These are phyloP conservation scores for Beroe ovata DNA, from an alignment of 37 sponge, comb jelly and placozoan genomes.

Conservation along the genomic window DNA sequence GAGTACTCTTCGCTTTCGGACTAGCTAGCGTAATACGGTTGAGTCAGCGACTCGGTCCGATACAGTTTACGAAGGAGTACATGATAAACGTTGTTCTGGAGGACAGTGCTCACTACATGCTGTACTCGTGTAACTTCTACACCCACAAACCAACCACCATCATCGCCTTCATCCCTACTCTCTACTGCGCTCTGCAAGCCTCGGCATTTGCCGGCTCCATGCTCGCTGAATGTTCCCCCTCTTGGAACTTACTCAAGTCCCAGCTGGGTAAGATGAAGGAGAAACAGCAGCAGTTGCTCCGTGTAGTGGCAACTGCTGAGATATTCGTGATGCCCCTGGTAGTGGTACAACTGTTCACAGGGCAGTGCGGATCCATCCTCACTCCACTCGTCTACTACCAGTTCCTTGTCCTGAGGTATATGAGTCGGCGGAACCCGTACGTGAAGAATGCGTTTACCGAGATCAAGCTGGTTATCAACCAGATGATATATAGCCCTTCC, in stretches of 20 bases:
- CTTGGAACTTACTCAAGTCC: not conserved
- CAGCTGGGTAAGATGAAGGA: conserved; percentile 39
- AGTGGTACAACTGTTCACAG: conserved; percentile 39
- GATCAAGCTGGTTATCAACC: conserved; percentile 25
- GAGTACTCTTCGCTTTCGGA: conserved; percentile 25
- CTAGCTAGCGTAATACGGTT: conserved; percentile 5
- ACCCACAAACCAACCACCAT: conserved; percentile 37
- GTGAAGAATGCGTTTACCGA: conserved; percentile 58
- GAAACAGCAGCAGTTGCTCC: conserved; percentile 42
- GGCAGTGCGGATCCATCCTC: conserved; percentile 57
- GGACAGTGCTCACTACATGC: conserved; percentile 61
- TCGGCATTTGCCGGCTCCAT: not conserved
- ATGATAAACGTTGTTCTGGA: conserved; percentile 57
- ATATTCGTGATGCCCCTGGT: conserved; percentile 60
- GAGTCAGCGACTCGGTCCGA: conserved; percentile 39
- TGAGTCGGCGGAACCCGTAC: conserved; percentile 52
- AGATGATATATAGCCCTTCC: conserved; percentile 30
- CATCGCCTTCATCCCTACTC: conserved; percentile 15
- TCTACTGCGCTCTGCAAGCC: conserved; percentile 44
- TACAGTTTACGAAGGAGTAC: conserved; percentile 58
- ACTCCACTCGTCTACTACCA: conserved; percentile 63
- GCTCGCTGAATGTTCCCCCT: not conserved
- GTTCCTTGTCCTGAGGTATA: conserved; percentile 58
- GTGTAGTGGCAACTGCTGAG: conserved; percentile 45
- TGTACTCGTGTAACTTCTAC: conserved; percentile 58